Base-by-base conservation (phyloP, 1,140 invertebrate species). In the Heliconius melpomene region DNA sequence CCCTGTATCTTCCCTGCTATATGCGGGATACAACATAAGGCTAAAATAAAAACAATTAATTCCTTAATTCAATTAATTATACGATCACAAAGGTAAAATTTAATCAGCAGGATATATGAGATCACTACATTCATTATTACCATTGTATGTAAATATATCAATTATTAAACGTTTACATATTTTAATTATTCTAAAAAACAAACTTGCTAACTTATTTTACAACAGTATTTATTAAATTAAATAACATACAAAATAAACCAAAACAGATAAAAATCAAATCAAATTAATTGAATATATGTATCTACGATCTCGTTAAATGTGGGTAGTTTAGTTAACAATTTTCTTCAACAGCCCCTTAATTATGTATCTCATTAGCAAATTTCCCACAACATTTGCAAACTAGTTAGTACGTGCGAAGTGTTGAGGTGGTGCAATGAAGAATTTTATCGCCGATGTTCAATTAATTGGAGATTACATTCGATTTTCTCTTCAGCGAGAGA, bases 341-440 rank as follows among this genome's bases (percentile, higher is more conserved):
- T 77, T 80, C 83, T 84, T 60, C 46, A 81, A 82, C 76, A 54
- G 77, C 81, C 79, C 81, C 81, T 81, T 84, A 84, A 84, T 84
- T 83, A 84, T 78, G 72, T 79, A 76, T 26, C 81, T 83, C 81
- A 84, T 84, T 84, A 84, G 83, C 81, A 83, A 66, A 83, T 84
- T 79, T 84, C 81, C 83, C 82, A 80, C 78, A 82, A 78, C 72
- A 81, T 83, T 79, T 77, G 75, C 72, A 81, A 84, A 84, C 83
- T 78, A 82, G 81, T 83, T 84, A 52, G 75, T 77, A 81, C 79
- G 71, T 70, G 57, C 75, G 74, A 79, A 80, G 74, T 46, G 52
- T 40, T 74, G 79, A 81, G 79, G 79, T 81, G 79, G 71, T 71
- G 79, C 75, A 78, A 77, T 81, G 79, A 81, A 81, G 70, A 81